phyloP scores from a whole-genome alignment of 1,140 invertebrate species.

The Scylla paramamosain region DNA sequence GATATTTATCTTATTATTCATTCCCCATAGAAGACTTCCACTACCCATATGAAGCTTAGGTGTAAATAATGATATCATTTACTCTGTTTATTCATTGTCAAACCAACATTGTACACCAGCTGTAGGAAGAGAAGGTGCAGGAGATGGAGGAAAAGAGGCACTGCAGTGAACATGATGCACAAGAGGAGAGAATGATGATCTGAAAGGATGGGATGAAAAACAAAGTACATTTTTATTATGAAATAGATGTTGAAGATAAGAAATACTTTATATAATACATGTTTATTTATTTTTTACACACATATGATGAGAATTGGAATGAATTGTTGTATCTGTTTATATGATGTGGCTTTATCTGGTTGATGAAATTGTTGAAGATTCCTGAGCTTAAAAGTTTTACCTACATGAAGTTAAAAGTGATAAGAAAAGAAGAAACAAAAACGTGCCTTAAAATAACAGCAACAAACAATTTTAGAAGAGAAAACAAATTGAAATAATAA shows the following conservation, averaged over 20 bases:
- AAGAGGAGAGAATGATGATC: not conserved
- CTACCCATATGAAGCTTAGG: not conserved
- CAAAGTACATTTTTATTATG: no score
- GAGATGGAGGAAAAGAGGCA: not conserved
- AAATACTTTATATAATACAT: not conserved
- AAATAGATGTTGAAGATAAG: no score
- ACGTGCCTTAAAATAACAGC: not conserved
- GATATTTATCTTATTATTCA: not conserved
- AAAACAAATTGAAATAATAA: not conserved
- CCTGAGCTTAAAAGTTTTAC: no score
- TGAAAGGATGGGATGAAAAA: not conserved
- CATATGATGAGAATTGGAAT: not conserved
- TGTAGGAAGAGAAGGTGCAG: not conserved
- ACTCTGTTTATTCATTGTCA: not conserved
- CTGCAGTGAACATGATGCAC: not conserved
- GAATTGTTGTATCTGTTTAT: not conserved
- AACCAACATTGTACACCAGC: not conserved
- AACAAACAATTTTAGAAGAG: not conserved
- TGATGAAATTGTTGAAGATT: not conserved
- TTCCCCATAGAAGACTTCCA: constrained; percentile 1
- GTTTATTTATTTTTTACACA: not conserved
- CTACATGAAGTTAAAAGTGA: no score
- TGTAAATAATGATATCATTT: not conserved
- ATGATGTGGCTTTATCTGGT: not conserved
- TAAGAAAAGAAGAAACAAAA: not conserved